Conservation (phyloP, 2,113 vertebrate species). For the Gallinago undulata region DNA sequence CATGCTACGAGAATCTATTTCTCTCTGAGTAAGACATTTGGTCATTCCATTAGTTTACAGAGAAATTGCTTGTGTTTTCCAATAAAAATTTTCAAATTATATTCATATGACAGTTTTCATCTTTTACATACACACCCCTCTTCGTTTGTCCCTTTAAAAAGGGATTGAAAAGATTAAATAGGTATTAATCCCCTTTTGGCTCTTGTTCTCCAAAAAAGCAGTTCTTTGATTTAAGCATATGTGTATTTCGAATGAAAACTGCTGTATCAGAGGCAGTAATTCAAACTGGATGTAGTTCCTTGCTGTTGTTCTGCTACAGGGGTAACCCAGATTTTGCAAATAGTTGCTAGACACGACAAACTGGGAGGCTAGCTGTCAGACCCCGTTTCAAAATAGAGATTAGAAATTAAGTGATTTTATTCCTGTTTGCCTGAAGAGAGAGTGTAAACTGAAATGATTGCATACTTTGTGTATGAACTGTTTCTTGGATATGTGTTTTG, state of each 20-base stretch:
- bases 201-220: neutral
- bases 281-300: neutral
- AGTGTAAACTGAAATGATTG: neutral
- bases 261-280: neutral
- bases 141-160: neutral
- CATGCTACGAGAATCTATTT: neutral
- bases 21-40: neutral
- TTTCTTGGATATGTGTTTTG: neutral
- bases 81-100: neutral
- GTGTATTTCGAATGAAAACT: neutral
- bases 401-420: neutral
- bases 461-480: neutral
- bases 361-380: neutral
- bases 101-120: neutral
- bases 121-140: accelerated
- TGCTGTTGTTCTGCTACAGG: accelerated
- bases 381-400: neutral
- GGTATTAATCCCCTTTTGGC: neutral
- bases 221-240: neutral
- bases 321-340: neutral
- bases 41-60: neutral
- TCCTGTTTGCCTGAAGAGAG: neutral
- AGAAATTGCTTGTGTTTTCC: neutral
- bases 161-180: neutral
- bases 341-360: neutral